phyloP scores from a whole-genome alignment of 2,113 vertebrate species.

The Felis catus region DNA sequence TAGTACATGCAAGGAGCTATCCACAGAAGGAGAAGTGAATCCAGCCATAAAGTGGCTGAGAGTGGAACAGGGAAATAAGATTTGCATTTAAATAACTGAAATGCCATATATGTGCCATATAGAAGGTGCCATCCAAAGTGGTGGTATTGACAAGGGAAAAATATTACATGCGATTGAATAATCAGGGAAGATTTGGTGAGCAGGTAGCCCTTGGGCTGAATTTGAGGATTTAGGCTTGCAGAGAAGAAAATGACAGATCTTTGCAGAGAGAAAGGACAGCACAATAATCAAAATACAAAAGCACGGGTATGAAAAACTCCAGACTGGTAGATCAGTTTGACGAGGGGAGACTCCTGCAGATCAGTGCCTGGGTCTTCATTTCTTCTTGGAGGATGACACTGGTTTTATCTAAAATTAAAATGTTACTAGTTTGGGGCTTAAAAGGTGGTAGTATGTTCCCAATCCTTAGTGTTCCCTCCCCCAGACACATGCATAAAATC shows the following conservation, averaged over 20 bases:
- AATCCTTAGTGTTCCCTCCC: neutral
- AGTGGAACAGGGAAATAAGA: neutral
- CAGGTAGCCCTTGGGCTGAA: neutral
- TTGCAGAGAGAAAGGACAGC: neutral
- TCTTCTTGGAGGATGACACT: neutral
- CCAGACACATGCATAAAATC: neutral
- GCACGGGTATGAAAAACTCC: neutral
- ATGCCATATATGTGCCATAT: neutral
- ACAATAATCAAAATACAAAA: neutral
- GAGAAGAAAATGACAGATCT: neutral
- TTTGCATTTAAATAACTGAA: constrained; percentile 17
- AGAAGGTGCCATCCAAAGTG: neutral
- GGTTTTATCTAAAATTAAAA: neutral
- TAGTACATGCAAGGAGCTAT: neutral
- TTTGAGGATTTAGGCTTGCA: neutral
- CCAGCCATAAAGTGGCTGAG: neutral
- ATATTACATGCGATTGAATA: neutral
- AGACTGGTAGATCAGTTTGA: neutral
- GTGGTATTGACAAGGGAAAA: neutral
- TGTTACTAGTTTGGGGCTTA: neutral
- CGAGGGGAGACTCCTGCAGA: neutral
- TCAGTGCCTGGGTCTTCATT: neutral
- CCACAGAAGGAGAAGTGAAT: neutral
- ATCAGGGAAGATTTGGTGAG: neutral
- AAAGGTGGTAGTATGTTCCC: neutral